Evolutionary conservation across 37 sponge, comb jelly and placozoan species (phyloP).

Genomic region (Dysidea cf. avara): DNA sequence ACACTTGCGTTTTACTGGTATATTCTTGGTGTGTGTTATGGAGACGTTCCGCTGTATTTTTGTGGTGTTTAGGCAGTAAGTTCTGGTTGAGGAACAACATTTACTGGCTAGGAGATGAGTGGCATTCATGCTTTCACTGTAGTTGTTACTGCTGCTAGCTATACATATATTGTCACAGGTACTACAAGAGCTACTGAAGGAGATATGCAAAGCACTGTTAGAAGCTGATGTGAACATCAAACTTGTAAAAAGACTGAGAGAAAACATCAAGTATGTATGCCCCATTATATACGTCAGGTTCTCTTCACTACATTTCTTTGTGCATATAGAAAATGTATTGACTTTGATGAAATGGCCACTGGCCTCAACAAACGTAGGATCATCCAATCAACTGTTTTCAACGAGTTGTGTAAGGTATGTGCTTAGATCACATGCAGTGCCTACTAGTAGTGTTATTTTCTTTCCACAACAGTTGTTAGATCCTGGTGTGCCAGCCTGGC

Average conservation of each 20-base stretch:
- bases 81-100: too few species aligned
- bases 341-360: constrained; percentile 96
- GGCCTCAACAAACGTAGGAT: constrained; percentile 94
- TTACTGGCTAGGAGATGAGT: too few species aligned
- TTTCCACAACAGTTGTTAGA: constrained; percentile 52
- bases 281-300: not conserved
- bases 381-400: constrained; percentile 95
- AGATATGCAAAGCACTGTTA: constrained; percentile 95
- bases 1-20: too few species aligned
- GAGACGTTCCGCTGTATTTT: too few species aligned
- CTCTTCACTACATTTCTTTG: constrained; percentile 1
- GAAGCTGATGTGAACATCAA: constrained; percentile 97
- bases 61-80: too few species aligned
- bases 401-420: constrained; percentile 84
- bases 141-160: too few species aligned
- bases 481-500: constrained; percentile 90
- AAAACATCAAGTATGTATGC: constrained; percentile 78
- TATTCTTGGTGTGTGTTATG: too few species aligned
- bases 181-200: constrained; percentile 90
- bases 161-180: too few species aligned
- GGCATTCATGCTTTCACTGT: too few species aligned
- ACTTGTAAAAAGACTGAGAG: constrained; percentile 79
- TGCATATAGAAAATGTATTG: constrained; percentile 57
- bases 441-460: not conserved
- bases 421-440: not conserved